Percentiles rank a stretch among this genome's conserved stretches.
These are phyloP conservation scores for Akabosia matsudoensis DNA, from an alignment of 1,140 invertebrate species.

Conservation along the genomic window DNA sequence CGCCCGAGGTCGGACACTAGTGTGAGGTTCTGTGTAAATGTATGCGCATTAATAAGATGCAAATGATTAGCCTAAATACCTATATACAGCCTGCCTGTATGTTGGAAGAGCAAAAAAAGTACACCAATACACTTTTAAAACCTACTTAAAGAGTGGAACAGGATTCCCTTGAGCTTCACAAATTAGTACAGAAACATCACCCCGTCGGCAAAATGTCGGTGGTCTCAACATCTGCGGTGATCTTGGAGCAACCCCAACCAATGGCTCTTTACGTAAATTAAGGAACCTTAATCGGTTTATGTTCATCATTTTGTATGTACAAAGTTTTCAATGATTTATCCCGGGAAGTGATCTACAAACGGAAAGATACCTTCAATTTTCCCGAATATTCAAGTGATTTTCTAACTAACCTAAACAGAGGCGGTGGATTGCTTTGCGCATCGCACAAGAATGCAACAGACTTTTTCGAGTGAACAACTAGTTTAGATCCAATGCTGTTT, in stretches of 20 bases:
- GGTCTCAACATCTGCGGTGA: conserved; percentile 32
- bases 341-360: background rate
- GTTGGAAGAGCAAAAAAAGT: background rate
- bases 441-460: conserved; percentile 41
- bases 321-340: too few species aligned
- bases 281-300: too few species aligned
- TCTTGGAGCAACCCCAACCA: conserved; percentile 40
- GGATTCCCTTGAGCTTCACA: conserved; percentile 54
- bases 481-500: conserved; percentile 35
- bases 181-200: conserved; percentile 50
- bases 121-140: too few species aligned
- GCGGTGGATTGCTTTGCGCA: conserved; percentile 42
- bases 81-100: background rate
- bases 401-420: conserved; percentile 38
- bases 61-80: background rate
- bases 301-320: too few species aligned
- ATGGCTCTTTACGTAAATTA: conserved; percentile 1
- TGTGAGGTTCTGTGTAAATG: conserved; percentile 54
- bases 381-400: background rate
- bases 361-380: background rate
- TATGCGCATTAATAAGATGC: too few species aligned
- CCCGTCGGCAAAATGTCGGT: conserved; percentile 36
- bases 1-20: conserved; percentile 55
- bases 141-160: conserved; percentile 50
- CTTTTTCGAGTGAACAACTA: conserved; percentile 16